Evolutionary conservation across 2,797 vertebrate genomes (phyloP), one percentile per base, ranked within the genome.

Genomic region (Nothura maculosa): DNA sequence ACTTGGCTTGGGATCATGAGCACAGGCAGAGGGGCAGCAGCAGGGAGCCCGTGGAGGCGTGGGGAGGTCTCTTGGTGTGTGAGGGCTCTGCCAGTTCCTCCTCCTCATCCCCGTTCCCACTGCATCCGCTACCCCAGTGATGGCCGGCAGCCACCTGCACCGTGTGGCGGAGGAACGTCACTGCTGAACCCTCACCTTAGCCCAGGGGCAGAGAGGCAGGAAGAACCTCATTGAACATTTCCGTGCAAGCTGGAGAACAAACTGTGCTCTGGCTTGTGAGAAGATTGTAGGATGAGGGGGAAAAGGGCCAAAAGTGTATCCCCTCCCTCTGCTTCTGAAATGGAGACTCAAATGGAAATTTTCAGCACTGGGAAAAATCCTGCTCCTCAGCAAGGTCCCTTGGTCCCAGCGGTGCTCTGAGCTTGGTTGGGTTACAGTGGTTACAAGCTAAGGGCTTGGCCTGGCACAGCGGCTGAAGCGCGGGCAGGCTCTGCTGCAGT

Each of bases 161-260:
- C 30, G 19, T 58, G 54, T 72, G 32, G 6, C 70, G 63, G 76
- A 87, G 60, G 30, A 80, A 40, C 0, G 0, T 20, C n/a, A 34
- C 30, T 1, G 64, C 64, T 36, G 28, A 70, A 69, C 82, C 50
- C 32, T 13, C 21, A 28, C 69, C 80, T 57, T 30, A 25, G 42
- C 70, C 58, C 0, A 0, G 25, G 34, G 1, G 1, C 45, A 30
- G 52, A 27, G 73, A 48, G 61, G 60, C 1, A 0, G 25, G n/a
- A 32, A 47, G 16, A 12, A 12, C 25, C 1, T 3, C 12, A 52
- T 57, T 20, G 30, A 77, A 54, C 6, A 61, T 34, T 73, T 77
- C 72, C 12, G 28, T 16, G 4, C 3, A 1, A 24, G 55, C 45
- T 2, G 0, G n/a, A 66, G 67, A 21, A 19, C 27, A 24, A 72